Base-by-base conservation (phyloP, 1,140 invertebrate species). In the Dendroctonus valens region DNA sequence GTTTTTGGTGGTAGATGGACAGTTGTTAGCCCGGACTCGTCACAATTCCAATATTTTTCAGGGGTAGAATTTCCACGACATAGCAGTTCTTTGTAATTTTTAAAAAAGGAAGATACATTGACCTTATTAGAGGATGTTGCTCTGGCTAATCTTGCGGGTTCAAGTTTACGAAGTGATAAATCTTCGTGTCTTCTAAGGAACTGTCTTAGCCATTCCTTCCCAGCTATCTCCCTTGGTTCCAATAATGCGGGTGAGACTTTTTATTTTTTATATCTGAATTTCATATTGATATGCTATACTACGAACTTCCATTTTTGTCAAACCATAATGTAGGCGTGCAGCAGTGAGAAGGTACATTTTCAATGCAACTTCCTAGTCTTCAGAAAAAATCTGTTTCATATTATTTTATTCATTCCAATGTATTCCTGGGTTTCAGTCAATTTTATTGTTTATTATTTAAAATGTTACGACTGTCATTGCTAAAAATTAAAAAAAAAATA, bases 11-110 rank as follows among this genome's bases (percentile, higher is more conserved):
- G 69, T 59, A 76, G 68, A 46, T 26, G 76, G 74, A 83, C 79
- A 9, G 80, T 82, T 40, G 77, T 79, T 44, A 81, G 69, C 11
- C 80, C 81, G 5, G 79, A 82, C 71, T 83, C 82, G 72, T 83
- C 81, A 11, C 69, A 65, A 49, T 75, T 77, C 55, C 73, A 77
- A 58, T 80, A 75, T 55, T n/a, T n/a, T n/a, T n/a, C n/a, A n/a
- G n/a, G 41, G 70, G 78, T 79, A 38, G 77, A 73, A 58, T 74
- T 48, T 48, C 69, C 71, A 52, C 65, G 68, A 50, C 77, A 69
- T 12, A 76, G 67, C 50, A n/a, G n/a, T n/a, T n/a, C 62, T 73
- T 62, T 72, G 64, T 61, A 77, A 73, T 65, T 77, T 78, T 38
- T 73, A 66, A 73, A 72, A 81, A 81, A 81, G 39, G 59, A 55